phyloP scores from a whole-genome alignment of 2,888 invertebrate genomes.

The Hirtodrosophila trivittata region DNA sequence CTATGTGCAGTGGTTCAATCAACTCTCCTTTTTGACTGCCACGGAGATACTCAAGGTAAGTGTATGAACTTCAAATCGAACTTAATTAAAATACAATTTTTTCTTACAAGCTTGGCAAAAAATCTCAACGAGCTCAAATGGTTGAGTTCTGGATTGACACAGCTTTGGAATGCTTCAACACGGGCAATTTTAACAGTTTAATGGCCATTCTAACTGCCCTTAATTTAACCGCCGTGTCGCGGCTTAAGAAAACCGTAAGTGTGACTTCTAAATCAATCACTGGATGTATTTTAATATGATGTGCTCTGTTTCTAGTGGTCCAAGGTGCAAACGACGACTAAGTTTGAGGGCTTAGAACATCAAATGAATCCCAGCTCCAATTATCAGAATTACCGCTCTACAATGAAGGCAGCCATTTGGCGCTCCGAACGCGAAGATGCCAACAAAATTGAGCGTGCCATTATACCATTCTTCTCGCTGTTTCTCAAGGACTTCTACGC shows the following conservation, averaged over 20 bases:
- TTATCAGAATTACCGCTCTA: slow-evolving; percentile 92
- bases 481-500: slow-evolving; percentile 93
- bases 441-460: slow-evolving; percentile 90
- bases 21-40: slow-evolving; percentile 95
- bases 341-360: slow-evolving; percentile 91
- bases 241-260: slow-evolving; percentile 96
- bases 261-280: background rate
- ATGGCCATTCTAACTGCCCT: slow-evolving; percentile 98
- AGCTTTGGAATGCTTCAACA: slow-evolving; percentile 97
- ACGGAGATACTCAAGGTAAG: slow-evolving; percentile 95
- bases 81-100: too few species aligned
- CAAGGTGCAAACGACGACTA: slow-evolving; percentile 91
- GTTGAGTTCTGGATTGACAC: slow-evolving; percentile 98
- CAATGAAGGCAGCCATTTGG: slow-evolving; percentile 93
- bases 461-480: slow-evolving; percentile 94
- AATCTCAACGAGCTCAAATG: slow-evolving; percentile 94
- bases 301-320: slow-evolving; percentile 88
- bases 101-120: slow-evolving; percentile 90
- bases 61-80: background rate
- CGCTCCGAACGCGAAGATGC: slow-evolving; percentile 88
- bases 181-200: slow-evolving; percentile 98
- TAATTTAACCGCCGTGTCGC: slow-evolving; percentile 95
- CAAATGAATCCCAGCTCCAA: slow-evolving; percentile 94
- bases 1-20: slow-evolving; percentile 98
- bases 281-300: background rate